Base-by-base conservation (phyloP, 2,113 vertebrate genomes). In the Chrysemys picta region DNA sequence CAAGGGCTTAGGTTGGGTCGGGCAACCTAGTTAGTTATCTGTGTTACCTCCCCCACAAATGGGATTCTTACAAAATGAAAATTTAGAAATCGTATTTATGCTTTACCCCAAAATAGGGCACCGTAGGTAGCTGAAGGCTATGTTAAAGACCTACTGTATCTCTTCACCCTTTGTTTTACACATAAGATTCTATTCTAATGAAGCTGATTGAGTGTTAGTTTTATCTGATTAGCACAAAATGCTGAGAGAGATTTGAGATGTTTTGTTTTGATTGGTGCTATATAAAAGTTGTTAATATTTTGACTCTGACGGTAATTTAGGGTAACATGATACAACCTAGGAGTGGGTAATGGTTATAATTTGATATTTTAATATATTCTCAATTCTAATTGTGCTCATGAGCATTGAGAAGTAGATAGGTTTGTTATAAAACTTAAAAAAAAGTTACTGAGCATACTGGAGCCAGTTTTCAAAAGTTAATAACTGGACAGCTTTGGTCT, bases 391-490 rank as follows among this genome's bases (percentile, higher is more conserved):
- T 82, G 69, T 86, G 83, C 42, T 47, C 19, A 38, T 72, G 65
- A 38, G 17, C 85, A 13, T 76, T 85, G 56, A n/a, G 80, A 1
- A 69, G 6, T 35, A 88, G 47, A 5, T 85, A 88, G 50, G 11
- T 96, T 93, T 93, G 16, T 52, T 85, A 5, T 82, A 17, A 87
- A 82, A 56, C 88, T 93, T 81, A 24, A 88, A 59, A 91, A 85
- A 45, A 16, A 6, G 24, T 78, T 42, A 29, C 16, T 84, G 82
- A 80, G 29, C 42, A 90, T 85, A 38, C 21, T 35, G 69, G 88
- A 84, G 24, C 27, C 35, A 16, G 7, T 3, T 42, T 96, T 95
- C 84, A 72, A 29, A 79, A 59, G 31, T 50, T 75, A 50, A 38
- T 79, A 52, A 53, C 27, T 54, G 85, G 47, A 50, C 17, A 24